phyloP scores from a whole-genome alignment of 2,888 invertebrate species.

The Dorcus hopei region DNA sequence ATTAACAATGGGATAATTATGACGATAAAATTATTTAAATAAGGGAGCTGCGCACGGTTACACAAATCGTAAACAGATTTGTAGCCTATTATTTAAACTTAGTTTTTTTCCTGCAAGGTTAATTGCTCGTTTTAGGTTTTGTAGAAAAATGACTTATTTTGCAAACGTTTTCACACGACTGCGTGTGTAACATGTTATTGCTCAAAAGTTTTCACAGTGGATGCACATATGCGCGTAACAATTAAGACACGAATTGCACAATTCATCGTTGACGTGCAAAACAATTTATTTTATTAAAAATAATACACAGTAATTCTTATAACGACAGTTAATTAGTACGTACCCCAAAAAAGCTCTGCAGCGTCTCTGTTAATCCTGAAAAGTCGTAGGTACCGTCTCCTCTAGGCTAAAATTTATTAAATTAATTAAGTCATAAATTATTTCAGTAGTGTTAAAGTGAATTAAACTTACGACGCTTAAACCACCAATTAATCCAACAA shows the following conservation, averaged over 20 bases:
- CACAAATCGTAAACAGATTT: too few relatives aligned
- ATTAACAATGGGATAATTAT: neutral
- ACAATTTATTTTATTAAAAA: neutral
- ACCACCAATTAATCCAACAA: constrained; percentile 45
- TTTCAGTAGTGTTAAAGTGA: neutral
- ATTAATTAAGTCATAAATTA: neutral
- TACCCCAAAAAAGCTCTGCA: constrained; percentile 46
- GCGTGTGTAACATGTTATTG: neutral
- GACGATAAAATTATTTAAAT: neutral
- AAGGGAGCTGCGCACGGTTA: too few relatives aligned
- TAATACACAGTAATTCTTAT: neutral
- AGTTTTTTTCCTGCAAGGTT: constrained; percentile 10
- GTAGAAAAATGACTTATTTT: constrained; percentile 6
- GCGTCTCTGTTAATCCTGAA: constrained; percentile 42
- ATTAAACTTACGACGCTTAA: constrained; percentile 43
- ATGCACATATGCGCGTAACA: too few relatives aligned
- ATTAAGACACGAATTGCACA: too few relatives aligned
- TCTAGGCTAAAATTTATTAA: constrained; percentile 38
- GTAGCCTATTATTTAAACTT: too few relatives aligned
- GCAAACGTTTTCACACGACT: constrained; percentile 7
- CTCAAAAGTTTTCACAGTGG: too few relatives aligned
- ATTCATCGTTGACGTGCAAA: too few relatives aligned
- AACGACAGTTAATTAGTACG: constrained; percentile 20
- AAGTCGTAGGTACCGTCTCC: constrained; percentile 48
- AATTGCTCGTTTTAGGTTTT: constrained; percentile 6